These are phyloP conservation scores for Megalops atlanticus DNA, from an alignment of 2,113 vertebrate genomes.

Conservation along the genomic window DNA sequence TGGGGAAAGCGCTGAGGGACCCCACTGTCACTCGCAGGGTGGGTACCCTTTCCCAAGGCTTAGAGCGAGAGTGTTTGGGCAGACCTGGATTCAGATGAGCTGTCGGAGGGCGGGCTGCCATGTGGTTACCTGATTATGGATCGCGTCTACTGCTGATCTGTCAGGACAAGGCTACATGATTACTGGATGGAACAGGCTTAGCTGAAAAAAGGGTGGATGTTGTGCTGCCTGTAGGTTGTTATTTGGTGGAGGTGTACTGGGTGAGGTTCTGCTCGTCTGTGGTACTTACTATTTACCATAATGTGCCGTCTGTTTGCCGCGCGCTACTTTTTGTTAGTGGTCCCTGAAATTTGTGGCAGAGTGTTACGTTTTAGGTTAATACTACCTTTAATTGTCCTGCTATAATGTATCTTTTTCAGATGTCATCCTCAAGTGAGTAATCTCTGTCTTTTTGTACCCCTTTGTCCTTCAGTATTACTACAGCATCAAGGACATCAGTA, in stretches of 20 bases:
- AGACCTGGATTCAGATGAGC: too few species aligned
- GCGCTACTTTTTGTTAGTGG: too few species aligned
- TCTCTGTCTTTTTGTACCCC: not conserved
- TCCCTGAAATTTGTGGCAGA: too few species aligned
- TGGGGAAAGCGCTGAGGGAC: constrained; percentile 93
- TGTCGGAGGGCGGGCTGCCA: too few species aligned
- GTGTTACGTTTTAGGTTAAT: too few species aligned
- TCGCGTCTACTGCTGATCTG: not conserved
- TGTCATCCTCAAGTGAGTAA: not conserved
- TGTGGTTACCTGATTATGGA: not conserved
- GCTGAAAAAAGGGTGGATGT: not conserved
- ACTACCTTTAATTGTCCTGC: too few species aligned
- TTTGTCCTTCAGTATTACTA: constrained; percentile 85
- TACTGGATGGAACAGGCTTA: not conserved
- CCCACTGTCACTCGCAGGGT: constrained; percentile 97
- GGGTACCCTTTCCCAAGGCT: constrained; percentile 40
- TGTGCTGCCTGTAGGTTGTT: not conserved
- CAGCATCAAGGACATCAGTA: constrained; percentile 97
- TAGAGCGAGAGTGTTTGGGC: too few species aligned
- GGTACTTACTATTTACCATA: too few species aligned
- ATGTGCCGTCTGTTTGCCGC: too few species aligned
- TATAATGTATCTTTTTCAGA: not conserved
- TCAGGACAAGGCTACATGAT: not conserved
- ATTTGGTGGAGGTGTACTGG: not conserved
- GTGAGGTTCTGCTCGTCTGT: not conserved